phyloP scores from a whole-genome alignment of 2,113 vertebrate species.

The Myrmecophaga tridactyla region DNA sequence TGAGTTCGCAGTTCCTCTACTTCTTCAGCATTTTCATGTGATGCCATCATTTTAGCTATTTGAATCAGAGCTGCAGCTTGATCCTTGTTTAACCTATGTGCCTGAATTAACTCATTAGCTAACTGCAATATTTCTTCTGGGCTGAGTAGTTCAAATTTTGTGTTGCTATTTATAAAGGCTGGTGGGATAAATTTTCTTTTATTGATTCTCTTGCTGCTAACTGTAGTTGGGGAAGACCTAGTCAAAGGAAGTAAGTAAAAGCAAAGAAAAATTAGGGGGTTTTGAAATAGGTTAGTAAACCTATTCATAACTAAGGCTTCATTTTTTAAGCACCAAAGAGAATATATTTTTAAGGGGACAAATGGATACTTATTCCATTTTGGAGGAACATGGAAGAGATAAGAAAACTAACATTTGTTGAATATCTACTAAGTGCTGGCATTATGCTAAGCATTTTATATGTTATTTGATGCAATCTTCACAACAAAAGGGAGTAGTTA shows the following conservation, averaged over 20 bases:
- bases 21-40: neutral
- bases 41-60: conserved; percentile 83
- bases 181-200: conserved; percentile 83
- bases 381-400: neutral
- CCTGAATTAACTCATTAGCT: conserved; percentile 77
- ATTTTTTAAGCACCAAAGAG: neutral
- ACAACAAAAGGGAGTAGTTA: neutral
- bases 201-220: neutral
- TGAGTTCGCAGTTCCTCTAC: neutral
- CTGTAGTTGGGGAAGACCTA: conserved; percentile 70
- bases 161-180: conserved; percentile 53
- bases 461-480: neutral
- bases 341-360: neutral
- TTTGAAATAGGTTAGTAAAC: neutral
- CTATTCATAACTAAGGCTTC: neutral
- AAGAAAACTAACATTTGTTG: neutral
- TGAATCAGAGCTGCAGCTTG: conserved; percentile 79
- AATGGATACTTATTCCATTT: neutral
- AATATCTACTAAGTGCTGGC: neutral
- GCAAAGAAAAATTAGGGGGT: neutral
- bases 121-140: conserved; percentile 65
- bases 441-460: neutral
- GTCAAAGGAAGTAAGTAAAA: neutral
- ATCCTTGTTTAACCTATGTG: conserved; percentile 81
- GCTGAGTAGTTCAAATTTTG: conserved; percentile 55